Base-by-base conservation (phyloP, 1,140 invertebrate species). In the Papilio aristodemus region DNA sequence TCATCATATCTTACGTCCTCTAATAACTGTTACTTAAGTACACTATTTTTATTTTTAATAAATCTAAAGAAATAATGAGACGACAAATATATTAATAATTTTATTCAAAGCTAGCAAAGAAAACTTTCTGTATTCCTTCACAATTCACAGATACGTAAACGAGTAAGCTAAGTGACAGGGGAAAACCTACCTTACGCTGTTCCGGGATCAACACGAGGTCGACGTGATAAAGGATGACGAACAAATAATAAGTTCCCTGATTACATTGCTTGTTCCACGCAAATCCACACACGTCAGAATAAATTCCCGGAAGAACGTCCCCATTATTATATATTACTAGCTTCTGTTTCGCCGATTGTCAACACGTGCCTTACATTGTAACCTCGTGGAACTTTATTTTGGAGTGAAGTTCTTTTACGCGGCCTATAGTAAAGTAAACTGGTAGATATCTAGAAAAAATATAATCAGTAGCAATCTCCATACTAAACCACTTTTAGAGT, bases 191-290 rank as follows among this genome's bases (percentile, higher is more conserved):
- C 50, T 32, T 19, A 32, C 27, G n/a, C 27, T 17, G 39, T 50
- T 36, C 46, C 22, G 63, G 63, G 63, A 66, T 66, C 41, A 66
- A 66, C 41, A 10, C 17, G 37, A 32, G 63, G 22, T 9, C 37
- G n/a, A 66, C n/a, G 39, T 32, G 11, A 46, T 46, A 66, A 32
- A 41, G 41, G 41, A 32, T 32, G 17, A 38, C 22, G 38, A 27
- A 41, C 27, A 66, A 66, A 66, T 76, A 76, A 76, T 71, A 76
- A 76, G 74, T 70, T 71, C 66, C 58, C 70, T 71, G 74, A 76
- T 76, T 76, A 76, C 72, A 71, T 70, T 68, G 72, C 63, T 57
- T 25, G 70, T 71, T 68, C 69, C 74, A 62, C 63, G 74, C 57
- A 71, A 66, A 74, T 74, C 73, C 67, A 17, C 72, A 67, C 74